phyloP scores from a whole-genome alignment of 2,113 vertebrate species.

The Microcebus tavaratra region DNA sequence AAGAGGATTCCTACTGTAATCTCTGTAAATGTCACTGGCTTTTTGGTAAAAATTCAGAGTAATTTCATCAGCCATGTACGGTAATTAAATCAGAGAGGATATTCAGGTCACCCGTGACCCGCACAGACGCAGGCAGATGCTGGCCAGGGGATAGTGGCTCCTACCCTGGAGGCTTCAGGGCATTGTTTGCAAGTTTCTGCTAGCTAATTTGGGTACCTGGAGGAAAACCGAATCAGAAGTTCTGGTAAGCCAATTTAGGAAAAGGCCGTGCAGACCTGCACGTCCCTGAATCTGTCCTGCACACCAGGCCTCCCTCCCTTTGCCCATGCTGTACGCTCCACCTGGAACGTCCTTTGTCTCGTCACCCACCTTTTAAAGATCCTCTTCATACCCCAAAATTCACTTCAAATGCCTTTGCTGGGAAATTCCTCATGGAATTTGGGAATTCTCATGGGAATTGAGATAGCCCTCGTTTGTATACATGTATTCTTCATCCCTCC shows the following conservation, averaged over 20 bases:
- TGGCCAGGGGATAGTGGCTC: background rate
- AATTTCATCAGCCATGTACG: background rate
- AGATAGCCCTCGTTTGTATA: background rate
- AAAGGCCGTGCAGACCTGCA: fast-evolving
- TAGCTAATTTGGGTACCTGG: too few relatives aligned
- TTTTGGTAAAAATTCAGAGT: background rate
- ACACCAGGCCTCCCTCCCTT: fast-evolving
- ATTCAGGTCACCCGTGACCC: background rate
- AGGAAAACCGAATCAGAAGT: background rate
- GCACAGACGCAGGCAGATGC: background rate
- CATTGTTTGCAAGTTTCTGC: background rate
- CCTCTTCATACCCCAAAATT: background rate
- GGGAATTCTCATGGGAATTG: too few relatives aligned
- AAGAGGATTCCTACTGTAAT: background rate
- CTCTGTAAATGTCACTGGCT: slow-evolving; percentile 17
- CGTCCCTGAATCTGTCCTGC: fast-evolving
- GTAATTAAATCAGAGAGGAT: background rate
- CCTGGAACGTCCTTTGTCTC: background rate
- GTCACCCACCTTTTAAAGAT: background rate
- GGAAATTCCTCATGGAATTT: background rate
- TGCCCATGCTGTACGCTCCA: fast-evolving
- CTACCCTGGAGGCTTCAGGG: fast-evolving
- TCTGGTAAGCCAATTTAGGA: background rate
- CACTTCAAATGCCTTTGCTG: background rate
- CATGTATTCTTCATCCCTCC: background rate